phyloP scores from a whole-genome alignment of 2,888 invertebrate species.

The Chymomyza amoena region DNA sequence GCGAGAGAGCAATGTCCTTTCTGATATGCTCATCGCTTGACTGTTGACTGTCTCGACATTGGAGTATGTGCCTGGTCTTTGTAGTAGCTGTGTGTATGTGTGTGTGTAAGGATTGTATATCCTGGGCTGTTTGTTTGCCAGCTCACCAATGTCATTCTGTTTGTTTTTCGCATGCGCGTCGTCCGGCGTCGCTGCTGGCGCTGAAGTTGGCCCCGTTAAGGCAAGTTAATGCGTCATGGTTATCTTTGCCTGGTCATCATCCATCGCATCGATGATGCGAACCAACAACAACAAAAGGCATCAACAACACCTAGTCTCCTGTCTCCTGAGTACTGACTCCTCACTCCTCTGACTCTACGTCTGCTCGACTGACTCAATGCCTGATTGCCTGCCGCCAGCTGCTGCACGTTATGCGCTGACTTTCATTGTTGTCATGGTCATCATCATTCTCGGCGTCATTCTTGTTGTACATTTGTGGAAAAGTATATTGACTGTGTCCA shows the following conservation, averaged over 20 bases:
- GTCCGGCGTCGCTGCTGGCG: neutral
- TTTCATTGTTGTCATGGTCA: neutral
- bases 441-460: neutral
- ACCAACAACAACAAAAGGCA: conserved; percentile 37
- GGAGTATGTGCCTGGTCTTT: neutral
- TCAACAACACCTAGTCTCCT: conserved; percentile 1
- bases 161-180: conserved; percentile 53
- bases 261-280: conserved; percentile 6
- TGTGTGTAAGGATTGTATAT: conserved; percentile 26
- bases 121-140: conserved; percentile 46
- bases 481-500: neutral
- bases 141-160: conserved; percentile 60
- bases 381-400: conserved; percentile 28
- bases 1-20: conserved; percentile 46
- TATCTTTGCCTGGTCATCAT: conserved; percentile 61
- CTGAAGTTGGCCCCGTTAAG: conserved; percentile 50
- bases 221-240: conserved; percentile 67
- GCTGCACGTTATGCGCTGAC: neutral
- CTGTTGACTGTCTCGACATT: conserved; percentile 51
- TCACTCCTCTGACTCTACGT: neutral
- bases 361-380: neutral
- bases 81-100: conserved; percentile 18
- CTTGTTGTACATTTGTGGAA: conserved; percentile 20
- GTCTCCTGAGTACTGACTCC: too few relatives aligned
- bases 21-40: conserved; percentile 34